phyloP scores from a whole-genome alignment of 2,113 vertebrate genomes.

The Epinephelus moara region DNA sequence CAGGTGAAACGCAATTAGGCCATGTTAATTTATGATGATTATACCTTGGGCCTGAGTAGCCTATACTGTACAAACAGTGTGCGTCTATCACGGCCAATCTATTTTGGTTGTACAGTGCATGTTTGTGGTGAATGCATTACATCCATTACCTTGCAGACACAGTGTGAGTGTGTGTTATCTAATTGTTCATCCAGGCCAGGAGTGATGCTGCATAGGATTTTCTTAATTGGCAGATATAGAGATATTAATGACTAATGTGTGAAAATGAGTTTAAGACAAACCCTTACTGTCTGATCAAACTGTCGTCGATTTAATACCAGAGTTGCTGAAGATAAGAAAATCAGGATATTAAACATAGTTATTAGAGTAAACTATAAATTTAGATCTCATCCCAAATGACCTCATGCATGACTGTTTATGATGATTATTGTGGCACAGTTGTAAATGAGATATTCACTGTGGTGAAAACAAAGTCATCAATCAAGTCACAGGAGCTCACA shows the following conservation, averaged over 20 bases:
- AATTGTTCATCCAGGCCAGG: constrained; percentile 43
- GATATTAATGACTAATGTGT: constrained; percentile 56
- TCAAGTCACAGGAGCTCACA: constrained; percentile 29
- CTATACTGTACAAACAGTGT: constrained; percentile 39
- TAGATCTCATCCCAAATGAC: constrained; percentile 14
- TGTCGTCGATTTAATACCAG: constrained; percentile 34
- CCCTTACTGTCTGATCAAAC: constrained; percentile 37
- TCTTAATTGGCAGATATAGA: constrained; percentile 43
- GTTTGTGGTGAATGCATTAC: constrained; percentile 20
- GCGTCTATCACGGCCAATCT: constrained; percentile 29
- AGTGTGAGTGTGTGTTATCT: constrained; percentile 34
- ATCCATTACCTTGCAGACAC: constrained; percentile 36
- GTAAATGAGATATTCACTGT: constrained; percentile 26
- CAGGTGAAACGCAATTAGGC: constrained; percentile 72
- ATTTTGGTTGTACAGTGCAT: constrained; percentile 34
- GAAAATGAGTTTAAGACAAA: constrained; percentile 46
- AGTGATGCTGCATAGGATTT: constrained; percentile 20
- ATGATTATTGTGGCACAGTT: constrained; percentile 31
- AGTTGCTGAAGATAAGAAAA: constrained; percentile 41
- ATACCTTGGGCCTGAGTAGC: constrained; percentile 36
- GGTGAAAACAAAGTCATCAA: constrained; percentile 45
- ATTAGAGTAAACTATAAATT: constrained; percentile 47
- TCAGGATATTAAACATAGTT: constrained; percentile 58
- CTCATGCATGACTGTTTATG: constrained; percentile 36
- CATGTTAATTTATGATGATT: constrained; percentile 69